Conservation (phyloP, 2,888 invertebrate species). For the Agrilus mali region DNA sequence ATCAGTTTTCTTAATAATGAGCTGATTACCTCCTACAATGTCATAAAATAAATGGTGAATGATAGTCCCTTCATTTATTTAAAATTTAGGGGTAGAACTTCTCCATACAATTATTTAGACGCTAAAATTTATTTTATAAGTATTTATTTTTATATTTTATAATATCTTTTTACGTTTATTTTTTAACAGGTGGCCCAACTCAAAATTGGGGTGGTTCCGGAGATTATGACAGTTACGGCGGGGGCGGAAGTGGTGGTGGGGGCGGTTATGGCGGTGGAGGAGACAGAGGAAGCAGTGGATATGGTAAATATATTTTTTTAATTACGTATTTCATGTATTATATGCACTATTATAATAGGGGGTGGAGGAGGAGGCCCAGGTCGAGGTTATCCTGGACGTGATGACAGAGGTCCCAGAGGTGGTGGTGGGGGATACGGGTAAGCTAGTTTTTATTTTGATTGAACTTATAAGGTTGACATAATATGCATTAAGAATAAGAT, state of each 20-base stretch:
- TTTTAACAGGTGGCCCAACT: conserved; percentile 9
- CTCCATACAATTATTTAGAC: conserved; percentile 20
- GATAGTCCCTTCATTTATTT: conserved; percentile 29
- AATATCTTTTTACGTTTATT: conserved; percentile 1
- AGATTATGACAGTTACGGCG: conserved; percentile 34
- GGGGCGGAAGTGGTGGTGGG: conserved; percentile 36
- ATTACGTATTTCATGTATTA: not conserved
- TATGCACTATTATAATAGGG: too few relatives aligned
- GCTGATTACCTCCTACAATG: conserved; percentile 27
- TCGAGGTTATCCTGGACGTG: too few relatives aligned
- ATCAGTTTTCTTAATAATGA: conserved; percentile 14
- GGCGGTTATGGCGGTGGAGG: conserved; percentile 42
- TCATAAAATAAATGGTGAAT: conserved; percentile 26
- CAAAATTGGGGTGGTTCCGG: conserved; percentile 27
- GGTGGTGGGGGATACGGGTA: too few relatives aligned
- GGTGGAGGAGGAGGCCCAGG: too few relatives aligned
- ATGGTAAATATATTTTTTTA: conserved; percentile 23
- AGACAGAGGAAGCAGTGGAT: conserved; percentile 47
- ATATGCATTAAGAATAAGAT: too few relatives aligned
- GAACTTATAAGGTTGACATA: too few relatives aligned
- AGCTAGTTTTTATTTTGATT: too few relatives aligned
- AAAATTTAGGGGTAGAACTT: conserved; percentile 29
- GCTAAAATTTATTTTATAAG: not conserved
- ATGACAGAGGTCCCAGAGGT: too few relatives aligned
- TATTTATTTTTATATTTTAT: conserved; percentile 1